A percentile compares a stretch with the other conserved stretches of the same genome.
These are phyloP conservation scores for Colostygia pectinataria DNA, from an alignment of 2,888 invertebrate genomes.

Conservation along the genomic window DNA sequence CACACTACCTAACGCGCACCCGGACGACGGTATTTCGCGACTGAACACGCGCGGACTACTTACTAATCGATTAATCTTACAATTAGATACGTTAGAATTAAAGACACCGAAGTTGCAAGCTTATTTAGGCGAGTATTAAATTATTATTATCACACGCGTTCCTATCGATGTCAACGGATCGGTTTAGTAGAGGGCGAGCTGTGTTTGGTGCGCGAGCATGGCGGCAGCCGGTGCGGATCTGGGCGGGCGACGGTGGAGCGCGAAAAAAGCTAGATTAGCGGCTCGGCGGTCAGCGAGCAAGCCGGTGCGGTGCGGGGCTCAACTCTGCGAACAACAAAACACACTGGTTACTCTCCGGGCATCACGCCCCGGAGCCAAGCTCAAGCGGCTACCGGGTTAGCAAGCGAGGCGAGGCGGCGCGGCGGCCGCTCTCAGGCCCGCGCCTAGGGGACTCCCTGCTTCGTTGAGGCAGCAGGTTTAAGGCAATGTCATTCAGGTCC, in stretches of 20 bases:
- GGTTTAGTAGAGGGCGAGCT: conserved; percentile 81
- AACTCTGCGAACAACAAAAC: conserved; percentile 84
- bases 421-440: conserved; percentile 62
- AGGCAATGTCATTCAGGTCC: conserved; percentile 48
- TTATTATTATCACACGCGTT: conserved; percentile 79
- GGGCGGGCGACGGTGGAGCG: conserved; percentile 77
- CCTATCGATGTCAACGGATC: conserved; percentile 79
- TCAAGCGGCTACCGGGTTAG: conserved; percentile 82
- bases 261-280: conserved; percentile 82
- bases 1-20: conserved; percentile 67
- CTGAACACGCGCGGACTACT: conserved; percentile 52
- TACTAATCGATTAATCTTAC: conserved; percentile 74
- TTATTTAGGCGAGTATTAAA: conserved; percentile 80
- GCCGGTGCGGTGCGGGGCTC: conserved; percentile 81
- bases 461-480: conserved; percentile 48
- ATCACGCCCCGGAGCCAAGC: conserved; percentile 78
- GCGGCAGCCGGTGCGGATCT: conserved; percentile 72
- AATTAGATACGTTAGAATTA: conserved; percentile 71
- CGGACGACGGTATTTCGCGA: conserved; percentile 43
- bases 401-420: conserved; percentile 59
- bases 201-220: conserved; percentile 81
- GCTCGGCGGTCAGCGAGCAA: conserved; percentile 82
- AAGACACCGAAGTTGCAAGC: conserved; percentile 82
- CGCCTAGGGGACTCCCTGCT: conserved; percentile 38
- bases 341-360: conserved; percentile 81